phyloP scores from a whole-genome alignment of 1,140 invertebrate genomes.

The Linepithema humile region DNA sequence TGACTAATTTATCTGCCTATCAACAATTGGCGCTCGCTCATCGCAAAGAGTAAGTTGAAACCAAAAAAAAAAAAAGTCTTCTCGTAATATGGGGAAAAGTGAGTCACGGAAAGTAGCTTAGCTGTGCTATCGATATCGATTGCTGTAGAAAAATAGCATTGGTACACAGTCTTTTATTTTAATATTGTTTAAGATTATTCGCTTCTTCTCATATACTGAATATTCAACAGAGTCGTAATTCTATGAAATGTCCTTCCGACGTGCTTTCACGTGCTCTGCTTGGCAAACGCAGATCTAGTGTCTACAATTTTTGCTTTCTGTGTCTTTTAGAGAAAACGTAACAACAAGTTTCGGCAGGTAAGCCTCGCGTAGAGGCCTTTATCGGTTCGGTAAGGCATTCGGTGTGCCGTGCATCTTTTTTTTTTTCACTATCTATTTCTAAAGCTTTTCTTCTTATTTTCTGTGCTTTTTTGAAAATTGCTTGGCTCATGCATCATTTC shows the following conservation, averaged over 20 bases:
- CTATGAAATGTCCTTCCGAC: conserved; percentile 49
- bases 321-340: conserved; percentile 79
- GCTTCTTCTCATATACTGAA: not conserved
- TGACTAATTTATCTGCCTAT: conserved; percentile 75
- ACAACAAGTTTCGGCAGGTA: conserved; percentile 80
- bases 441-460: conserved; percentile 27
- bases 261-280: conserved; percentile 43
- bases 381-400: conserved; percentile 59
- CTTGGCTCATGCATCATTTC: conserved; percentile 47
- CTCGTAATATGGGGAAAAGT: not conserved
- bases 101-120: not conserved
- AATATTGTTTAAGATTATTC: not conserved
- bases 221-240: not conserved
- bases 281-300: conserved; percentile 39
- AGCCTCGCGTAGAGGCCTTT: conserved; percentile 64
- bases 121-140: not conserved
- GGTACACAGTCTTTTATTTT: not conserved
- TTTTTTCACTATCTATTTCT: not conserved
- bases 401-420: conserved; percentile 52
- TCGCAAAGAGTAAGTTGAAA: conserved; percentile 77
- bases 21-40: conserved; percentile 73
- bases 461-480: not conserved
- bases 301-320: conserved; percentile 71
- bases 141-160: not conserved
- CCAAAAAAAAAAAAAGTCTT: not conserved